Evolutionary conservation across 1,140 invertebrate genomes (phyloP), one percentile per base, ranked within the genome.

Genomic region (Atopsyche davidsoni): DNA sequence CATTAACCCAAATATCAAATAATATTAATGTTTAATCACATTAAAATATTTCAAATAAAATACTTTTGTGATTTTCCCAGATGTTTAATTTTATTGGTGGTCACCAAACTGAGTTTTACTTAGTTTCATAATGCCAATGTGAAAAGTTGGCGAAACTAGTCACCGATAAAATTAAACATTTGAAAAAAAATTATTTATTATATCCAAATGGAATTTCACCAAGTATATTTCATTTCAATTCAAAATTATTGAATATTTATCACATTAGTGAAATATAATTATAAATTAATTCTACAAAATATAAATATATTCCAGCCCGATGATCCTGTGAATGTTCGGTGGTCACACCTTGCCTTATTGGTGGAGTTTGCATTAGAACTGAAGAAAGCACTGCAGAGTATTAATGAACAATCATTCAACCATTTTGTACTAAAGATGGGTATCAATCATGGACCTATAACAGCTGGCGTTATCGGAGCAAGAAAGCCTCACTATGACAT

Each of bases 401-500:
- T 96, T 60, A 95, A 96, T 68, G 90, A 94, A 68, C 91, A 96
- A 69, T 92, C 88, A 46, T 95, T 95, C 69, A 96, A 96, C 74
- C 90, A 96, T 69, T 95, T 96, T 66, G 88, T 95, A 13, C 73
- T 96, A 3, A 88, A 92, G 68, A 87, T 96, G 83, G 92, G 94
- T 13, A 92, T 98, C 47, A 97, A 96, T 75, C 89, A 96, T 65
- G 92, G 93, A 0, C 92, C 92, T 9, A 92, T 95, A 9, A 96
- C 90, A 0, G 92, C 92, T 1, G 92, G 93, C 2, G 92, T 96
- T 1, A 96, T 96, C 60, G 92, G 92, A 10, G 92, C 91, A 0
- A 75, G 89, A 17, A 96, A 96, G 65, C 93, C 93, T 2, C 92
- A 96, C 65, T 96, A 96, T 66, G 93, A 96, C 62, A 96, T 96